Base-by-base conservation (phyloP, 2,888 invertebrate genomes). In the Prionchulus punctatus region DNA sequence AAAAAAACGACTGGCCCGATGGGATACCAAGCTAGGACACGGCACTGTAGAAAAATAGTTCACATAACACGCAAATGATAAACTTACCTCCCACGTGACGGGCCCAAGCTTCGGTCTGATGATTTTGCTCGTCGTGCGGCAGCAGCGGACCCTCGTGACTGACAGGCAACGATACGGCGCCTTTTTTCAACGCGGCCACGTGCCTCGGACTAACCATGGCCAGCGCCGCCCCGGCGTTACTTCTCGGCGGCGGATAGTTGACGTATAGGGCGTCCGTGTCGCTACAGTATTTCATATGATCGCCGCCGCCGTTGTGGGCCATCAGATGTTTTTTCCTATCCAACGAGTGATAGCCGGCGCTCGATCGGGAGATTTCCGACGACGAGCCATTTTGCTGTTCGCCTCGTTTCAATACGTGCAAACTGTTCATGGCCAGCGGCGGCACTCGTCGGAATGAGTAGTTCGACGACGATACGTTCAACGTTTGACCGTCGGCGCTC, bases 321-420 rank as follows among this genome's bases (percentile, higher is more conserved):
- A 60, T 56, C 43, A 64, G 57, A 58, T 64, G 63, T 23, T 57
- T 56, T 59, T 65, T 65, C 7, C 65, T 58, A 58, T 65, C 65
- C 45, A 65, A 58, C 42, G 65, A 65, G 56, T 65, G 64, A 52
- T 61, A 64, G 30, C 62, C 63, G 49, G 45, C 12, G 12, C 23
- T 45, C 23, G 45, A 12, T 18, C 12, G 36, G 7, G 18, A 7
- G 36, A 18, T 12, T 36, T 12, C 36, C 12, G 36, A n/a, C n/a
- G n/a, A n/a, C n/a, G n/a, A n/a, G n/a, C n/a, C n/a, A n/a, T n/a
- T n/a, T n/a, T n/a, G 7, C n/a, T 12, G 23, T 45, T 23, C 47
- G 47, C 7, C 7, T 12, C 15, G n/a, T 7, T 7, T 7, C 23
- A 45, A 45, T 45, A 7, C n/a, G 47, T 45, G 7, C 47, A 23